Evolutionary conservation across 2,113 vertebrate species (phyloP).

Genomic region (Ammodytes dubius): DNA sequence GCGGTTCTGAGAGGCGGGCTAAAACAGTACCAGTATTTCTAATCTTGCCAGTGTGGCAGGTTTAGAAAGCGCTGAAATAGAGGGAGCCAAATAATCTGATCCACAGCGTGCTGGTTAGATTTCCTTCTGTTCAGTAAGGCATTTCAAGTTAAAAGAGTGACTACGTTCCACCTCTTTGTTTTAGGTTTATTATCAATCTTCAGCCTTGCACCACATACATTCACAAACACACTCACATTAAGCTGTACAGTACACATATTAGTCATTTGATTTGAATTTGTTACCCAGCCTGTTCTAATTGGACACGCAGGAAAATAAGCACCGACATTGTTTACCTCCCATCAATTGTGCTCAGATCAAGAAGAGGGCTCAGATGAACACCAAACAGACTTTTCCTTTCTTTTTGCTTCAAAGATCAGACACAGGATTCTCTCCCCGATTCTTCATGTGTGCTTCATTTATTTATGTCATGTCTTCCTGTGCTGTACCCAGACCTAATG

Average conservation of each 20-base stretch:
- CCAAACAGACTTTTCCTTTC: not conserved
- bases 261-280: conserved; percentile 24
- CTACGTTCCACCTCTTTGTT: conserved; percentile 1
- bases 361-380: not conserved
- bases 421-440: not conserved
- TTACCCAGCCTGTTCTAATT: not conserved
- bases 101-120: no score
- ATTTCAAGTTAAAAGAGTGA: not conserved
- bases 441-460: not conserved
- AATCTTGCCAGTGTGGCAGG: no score
- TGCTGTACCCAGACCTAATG: not conserved
- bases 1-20: no score
- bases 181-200: conserved; percentile 75
- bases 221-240: conserved; percentile 50
- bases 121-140: no score
- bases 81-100: no score
- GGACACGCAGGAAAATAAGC: not conserved
- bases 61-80: no score
- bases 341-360: not conserved
- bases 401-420: not conserved
- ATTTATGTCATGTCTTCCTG: not conserved
- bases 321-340: not conserved
- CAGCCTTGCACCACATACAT: conserved; percentile 46
- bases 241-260: conserved; percentile 70
- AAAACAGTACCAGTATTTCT: no score